Conservation (phyloP, 2,113 vertebrate species). For the Eretmochelys imbricata region DNA sequence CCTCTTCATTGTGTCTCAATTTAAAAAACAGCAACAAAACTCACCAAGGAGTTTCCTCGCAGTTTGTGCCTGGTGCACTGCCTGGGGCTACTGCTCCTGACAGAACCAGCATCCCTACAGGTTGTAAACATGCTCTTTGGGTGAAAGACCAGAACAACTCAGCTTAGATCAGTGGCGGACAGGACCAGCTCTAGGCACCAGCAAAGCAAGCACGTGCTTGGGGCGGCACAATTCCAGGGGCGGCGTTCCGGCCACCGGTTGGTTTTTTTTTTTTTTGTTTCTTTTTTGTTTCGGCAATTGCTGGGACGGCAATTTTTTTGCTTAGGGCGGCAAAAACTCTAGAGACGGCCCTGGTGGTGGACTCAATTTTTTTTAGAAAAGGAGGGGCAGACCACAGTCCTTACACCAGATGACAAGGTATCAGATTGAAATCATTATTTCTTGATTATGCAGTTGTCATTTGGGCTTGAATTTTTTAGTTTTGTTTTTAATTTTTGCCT, state of each 20-base stretch:
- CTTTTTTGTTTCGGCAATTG: too few species aligned
- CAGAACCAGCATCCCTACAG: not conserved
- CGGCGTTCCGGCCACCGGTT: too few species aligned
- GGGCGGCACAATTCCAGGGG: too few species aligned
- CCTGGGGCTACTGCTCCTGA: not conserved
- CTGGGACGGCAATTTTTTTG: too few species aligned
- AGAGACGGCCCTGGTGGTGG: not conserved
- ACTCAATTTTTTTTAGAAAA: not conserved
- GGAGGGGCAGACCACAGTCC: not conserved
- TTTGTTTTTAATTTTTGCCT: not conserved
- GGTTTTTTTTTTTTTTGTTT: too few species aligned
- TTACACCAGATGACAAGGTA: not conserved
- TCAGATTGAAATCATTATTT: not conserved
- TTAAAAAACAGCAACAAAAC: not conserved
- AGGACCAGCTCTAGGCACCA: too few species aligned
- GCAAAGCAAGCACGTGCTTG: too few species aligned
- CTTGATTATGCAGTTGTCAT: not conserved
- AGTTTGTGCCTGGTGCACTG: not conserved
- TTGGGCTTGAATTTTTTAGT: not conserved
- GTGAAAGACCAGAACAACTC: not conserved
- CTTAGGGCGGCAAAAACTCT: too few species aligned
- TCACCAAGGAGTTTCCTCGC: not conserved
- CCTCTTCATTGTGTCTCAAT: not conserved
- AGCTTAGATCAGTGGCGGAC: fast-evolving
- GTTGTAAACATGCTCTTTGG: not conserved